phyloP scores from a whole-genome alignment of 1,140 invertebrate genomes.

The Drosophila parabipectinata region DNA sequence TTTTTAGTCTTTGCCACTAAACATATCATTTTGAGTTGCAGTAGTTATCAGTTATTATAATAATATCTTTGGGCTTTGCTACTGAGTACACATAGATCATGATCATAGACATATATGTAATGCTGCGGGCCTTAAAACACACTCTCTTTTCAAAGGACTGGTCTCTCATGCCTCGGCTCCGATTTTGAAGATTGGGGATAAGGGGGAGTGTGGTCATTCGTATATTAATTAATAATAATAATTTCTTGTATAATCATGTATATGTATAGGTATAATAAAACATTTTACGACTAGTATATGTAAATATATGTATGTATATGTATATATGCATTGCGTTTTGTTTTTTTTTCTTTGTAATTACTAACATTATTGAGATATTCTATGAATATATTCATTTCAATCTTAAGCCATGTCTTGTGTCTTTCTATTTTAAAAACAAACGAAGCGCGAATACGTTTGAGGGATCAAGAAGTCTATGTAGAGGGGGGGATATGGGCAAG shows the following conservation, averaged over 20 bases:
- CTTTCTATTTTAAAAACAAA: slow-evolving; percentile 56
- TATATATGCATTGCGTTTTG: slow-evolving; percentile 50
- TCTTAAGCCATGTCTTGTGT: slow-evolving; percentile 54
- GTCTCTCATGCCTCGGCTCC: background rate
- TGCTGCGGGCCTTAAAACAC: slow-evolving; percentile 20
- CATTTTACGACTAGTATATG: slow-evolving; percentile 52
- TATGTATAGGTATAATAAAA: slow-evolving; percentile 58
- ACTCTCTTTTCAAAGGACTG: slow-evolving; percentile 7
- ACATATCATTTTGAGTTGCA: slow-evolving; percentile 58
- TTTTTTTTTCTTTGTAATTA: slow-evolving; percentile 50
- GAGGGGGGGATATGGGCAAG: too few species aligned
- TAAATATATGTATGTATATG: slow-evolving; percentile 65
- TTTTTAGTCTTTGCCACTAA: slow-evolving; percentile 76
- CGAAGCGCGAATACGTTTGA: slow-evolving; percentile 53
- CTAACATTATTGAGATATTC: slow-evolving; percentile 75
- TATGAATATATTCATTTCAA: slow-evolving; percentile 64
- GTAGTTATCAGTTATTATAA: slow-evolving; percentile 46
- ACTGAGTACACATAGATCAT: slow-evolving; percentile 69
- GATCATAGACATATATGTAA: slow-evolving; percentile 56
- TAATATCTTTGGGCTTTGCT: slow-evolving; percentile 80
- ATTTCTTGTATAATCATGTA: slow-evolving; percentile 49
- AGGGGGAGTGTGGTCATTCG: slow-evolving; percentile 26
- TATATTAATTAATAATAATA: slow-evolving; percentile 29
- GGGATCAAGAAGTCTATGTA: background rate
- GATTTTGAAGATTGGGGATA: slow-evolving; percentile 3